These are phyloP conservation scores for Acipenser oxyrinchus DNA, from an alignment of 2,797 vertebrate species.

Conservation along the genomic window DNA sequence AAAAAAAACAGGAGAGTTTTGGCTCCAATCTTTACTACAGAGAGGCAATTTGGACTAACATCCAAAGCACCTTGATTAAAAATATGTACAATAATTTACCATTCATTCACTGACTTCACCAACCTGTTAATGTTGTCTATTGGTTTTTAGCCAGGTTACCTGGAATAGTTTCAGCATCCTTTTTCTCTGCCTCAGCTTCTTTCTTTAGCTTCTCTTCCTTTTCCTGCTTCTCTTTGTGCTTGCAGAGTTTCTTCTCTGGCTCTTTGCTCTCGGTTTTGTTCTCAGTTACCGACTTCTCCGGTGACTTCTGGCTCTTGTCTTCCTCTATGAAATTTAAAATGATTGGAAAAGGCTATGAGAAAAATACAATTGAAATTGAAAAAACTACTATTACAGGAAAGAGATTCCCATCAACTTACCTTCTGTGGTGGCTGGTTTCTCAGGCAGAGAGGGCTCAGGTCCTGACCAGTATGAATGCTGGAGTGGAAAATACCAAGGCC, in stretches of 20 bases:
- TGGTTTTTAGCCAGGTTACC: slow-evolving; percentile 11
- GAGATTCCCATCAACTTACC: slow-evolving; percentile 45
- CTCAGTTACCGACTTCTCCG: too few species aligned
- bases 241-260: slow-evolving; percentile 46
- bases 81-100: too few species aligned
- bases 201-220: slow-evolving; percentile 51
- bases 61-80: too few species aligned
- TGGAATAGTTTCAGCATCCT: slow-evolving; percentile 21
- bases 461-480: slow-evolving; percentile 79
- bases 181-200: slow-evolving; percentile 41
- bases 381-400: too few species aligned
- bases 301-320: too few species aligned
- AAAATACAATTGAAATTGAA: too few species aligned
- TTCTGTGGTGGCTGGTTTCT: slow-evolving; percentile 29
- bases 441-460: slow-evolving; percentile 31
- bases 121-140: slow-evolving; percentile 1
- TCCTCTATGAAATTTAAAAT: too few species aligned
- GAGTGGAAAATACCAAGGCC: slow-evolving; percentile 84
- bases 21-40: too few species aligned
- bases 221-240: slow-evolving; percentile 44
- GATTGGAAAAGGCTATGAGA: too few species aligned
- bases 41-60: too few species aligned
- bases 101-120: too few species aligned
- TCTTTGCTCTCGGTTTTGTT: slow-evolving; percentile 25
- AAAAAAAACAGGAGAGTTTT: too few species aligned